Evolutionary conservation across 1,140 invertebrate genomes (phyloP).

Genomic region (Antheraea mylitta): DNA sequence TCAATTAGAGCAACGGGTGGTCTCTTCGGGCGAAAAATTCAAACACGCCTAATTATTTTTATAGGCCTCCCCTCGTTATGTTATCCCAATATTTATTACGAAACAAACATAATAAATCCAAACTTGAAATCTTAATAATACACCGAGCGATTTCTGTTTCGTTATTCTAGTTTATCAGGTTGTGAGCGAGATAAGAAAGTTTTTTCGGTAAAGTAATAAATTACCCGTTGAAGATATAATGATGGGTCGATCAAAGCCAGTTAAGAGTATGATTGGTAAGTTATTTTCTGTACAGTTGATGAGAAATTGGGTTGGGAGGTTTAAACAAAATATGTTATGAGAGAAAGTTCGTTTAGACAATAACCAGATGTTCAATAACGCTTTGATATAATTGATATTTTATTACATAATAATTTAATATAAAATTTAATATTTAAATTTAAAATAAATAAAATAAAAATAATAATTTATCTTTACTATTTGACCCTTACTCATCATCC

Average conservation of each 20-base stretch:
- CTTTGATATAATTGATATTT: too few species aligned
- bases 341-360: background rate
- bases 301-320: background rate
- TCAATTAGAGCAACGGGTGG: conserved; percentile 25
- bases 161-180: conserved; percentile 16
- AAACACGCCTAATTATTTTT: conserved; percentile 47
- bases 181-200: conserved; percentile 13
- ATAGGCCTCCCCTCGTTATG: conserved; percentile 38
- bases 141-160: conserved; percentile 16
- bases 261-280: conserved; percentile 9
- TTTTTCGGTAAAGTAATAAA: conserved; percentile 13
- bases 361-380: background rate
- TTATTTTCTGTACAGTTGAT: background rate
- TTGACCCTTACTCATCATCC: too few species aligned
- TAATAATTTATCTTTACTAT: too few species aligned
- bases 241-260: conserved; percentile 12
- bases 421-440: too few species aligned
- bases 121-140: conserved; percentile 38
- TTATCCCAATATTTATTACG: conserved; percentile 53
- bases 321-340: background rate
- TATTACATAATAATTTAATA: too few species aligned
- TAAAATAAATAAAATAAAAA: too few species aligned
- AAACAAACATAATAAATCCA: conserved; percentile 51
- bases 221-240: conserved; percentile 18
- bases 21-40: conserved; percentile 41